A percentile compares a stretch with the other conserved stretches of the same genome.
Evolutionary conservation across 2,113 vertebrate species (phyloP).

Genomic region (Monopterus albus): DNA sequence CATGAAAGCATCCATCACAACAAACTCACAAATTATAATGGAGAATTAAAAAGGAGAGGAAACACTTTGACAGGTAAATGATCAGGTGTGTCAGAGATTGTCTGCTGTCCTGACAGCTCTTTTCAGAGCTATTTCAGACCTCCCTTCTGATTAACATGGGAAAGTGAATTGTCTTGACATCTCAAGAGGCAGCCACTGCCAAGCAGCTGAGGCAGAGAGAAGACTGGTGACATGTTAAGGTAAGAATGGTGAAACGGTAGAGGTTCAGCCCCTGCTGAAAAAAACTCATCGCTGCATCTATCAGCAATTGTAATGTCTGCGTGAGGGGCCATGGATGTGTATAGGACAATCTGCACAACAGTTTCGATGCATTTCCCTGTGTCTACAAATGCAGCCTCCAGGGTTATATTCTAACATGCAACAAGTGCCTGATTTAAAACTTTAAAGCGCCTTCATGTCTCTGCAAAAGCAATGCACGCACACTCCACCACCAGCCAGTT

Average conservation of each 20-base stretch:
- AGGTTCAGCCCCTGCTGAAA: constrained; percentile 48
- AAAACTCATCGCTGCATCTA: constrained; percentile 44
- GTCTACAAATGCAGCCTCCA: neutral
- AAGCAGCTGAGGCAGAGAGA: constrained; percentile 48
- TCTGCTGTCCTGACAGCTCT: constrained; percentile 59
- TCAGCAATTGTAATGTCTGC: constrained; percentile 29
- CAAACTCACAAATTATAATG: constrained; percentile 7
- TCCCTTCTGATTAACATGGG: constrained; percentile 43
- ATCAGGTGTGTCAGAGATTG: constrained; percentile 45
- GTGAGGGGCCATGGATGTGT: neutral
- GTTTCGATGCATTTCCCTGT: neutral
- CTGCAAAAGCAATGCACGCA: neutral
- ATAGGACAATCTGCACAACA: neutral
- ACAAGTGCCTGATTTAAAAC: constrained; percentile 4
- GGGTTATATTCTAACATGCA: neutral
- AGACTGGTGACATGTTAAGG: constrained; percentile 36
- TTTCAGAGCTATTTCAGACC: constrained; percentile 45
- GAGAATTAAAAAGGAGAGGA: constrained; percentile 48
- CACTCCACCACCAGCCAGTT: neutral
- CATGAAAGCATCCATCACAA: constrained; percentile 35
- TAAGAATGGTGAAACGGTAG: constrained; percentile 15
- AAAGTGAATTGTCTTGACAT: constrained; percentile 63
- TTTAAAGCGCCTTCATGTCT: neutral
- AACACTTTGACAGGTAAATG: constrained; percentile 55
- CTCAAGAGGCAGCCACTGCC: constrained; percentile 47